Evolutionary conservation across 2,797 vertebrate genomes (phyloP).

Genomic region (Pantherophis vulpinus): DNA sequence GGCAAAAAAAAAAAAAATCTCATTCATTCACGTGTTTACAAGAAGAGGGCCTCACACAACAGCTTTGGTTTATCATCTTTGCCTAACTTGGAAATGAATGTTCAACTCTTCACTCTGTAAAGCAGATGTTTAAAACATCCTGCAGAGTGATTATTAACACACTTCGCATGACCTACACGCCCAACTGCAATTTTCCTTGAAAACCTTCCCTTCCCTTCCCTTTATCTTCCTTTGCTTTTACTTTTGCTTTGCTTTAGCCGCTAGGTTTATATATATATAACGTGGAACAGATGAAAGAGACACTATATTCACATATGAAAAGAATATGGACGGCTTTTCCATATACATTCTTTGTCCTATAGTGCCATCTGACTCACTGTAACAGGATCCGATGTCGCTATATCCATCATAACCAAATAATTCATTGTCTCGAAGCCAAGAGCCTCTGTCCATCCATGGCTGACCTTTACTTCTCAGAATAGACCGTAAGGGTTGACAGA

Average conservation of each 20-base stretch:
- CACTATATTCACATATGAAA: constrained; percentile 58
- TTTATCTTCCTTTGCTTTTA: neutral
- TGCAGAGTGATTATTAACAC: constrained; percentile 25
- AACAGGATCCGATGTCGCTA: constrained; percentile 83
- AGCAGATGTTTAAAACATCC: constrained; percentile 61
- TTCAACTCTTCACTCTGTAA: constrained; percentile 58
- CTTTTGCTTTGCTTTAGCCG: neutral
- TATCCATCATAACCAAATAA: constrained; percentile 88
- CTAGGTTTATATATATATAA: constrained; percentile 63
- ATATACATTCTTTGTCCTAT: constrained; percentile 69
- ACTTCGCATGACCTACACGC: constrained; percentile 47
- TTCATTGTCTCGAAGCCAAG: constrained; percentile 75
- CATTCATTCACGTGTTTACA: constrained; percentile 52
- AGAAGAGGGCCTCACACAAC: constrained; percentile 44
- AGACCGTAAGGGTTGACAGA: constrained; percentile 76
- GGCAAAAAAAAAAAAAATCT: constrained; percentile 44
- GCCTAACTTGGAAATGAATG: constrained; percentile 46
- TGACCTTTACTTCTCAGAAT: constrained; percentile 83
- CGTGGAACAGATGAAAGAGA: constrained; percentile 63
- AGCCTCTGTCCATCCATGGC: constrained; percentile 83
- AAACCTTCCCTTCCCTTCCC: constrained; percentile 40
- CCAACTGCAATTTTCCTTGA: constrained; percentile 33
- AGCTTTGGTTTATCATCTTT: constrained; percentile 35
- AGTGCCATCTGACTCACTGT: constrained; percentile 75
- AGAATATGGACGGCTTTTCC: constrained; percentile 53